These are phyloP conservation scores for Chaunax sp. DNA, from an alignment of 2,797 vertebrate genomes.

Conservation along the genomic window DNA sequence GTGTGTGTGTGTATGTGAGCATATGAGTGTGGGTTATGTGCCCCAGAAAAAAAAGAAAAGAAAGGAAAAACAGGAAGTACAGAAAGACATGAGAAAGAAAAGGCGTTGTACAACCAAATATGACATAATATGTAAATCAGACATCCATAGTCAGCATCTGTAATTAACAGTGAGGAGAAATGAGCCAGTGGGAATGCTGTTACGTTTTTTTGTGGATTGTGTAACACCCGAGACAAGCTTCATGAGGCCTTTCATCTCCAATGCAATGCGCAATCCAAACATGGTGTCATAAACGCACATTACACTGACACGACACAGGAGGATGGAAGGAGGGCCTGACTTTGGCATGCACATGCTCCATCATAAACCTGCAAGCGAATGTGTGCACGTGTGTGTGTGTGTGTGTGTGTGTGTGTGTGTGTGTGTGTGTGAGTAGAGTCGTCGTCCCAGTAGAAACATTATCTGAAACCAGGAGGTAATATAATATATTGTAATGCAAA, in stretches of 20 bases:
- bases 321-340: conserved; percentile 35
- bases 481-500: conserved; percentile 60
- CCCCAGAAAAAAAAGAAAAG: conserved; percentile 1
- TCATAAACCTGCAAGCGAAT: conserved; percentile 11
- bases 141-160: conserved; percentile 15
- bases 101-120: conserved; percentile 48
- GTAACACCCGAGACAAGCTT: conserved; percentile 30
- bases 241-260: conserved; percentile 66
- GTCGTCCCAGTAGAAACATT: conserved; percentile 24
- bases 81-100: conserved; percentile 50
- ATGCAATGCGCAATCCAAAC: conserved; percentile 63
- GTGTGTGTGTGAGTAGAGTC: conserved; percentile 29
- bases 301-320: conserved; percentile 30
- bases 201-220: conserved; percentile 38
- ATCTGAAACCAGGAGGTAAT: conserved; percentile 55
- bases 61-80: conserved; percentile 16
- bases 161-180: conserved; percentile 46
- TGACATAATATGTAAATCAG: conserved; percentile 56
- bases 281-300: conserved; percentile 31
- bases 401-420: neutral
- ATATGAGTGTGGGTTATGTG: conserved; percentile 11
- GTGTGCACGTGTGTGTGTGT: neutral
- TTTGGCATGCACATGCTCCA: conserved; percentile 13
- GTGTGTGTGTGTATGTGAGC: conserved; percentile 14
- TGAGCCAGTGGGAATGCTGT: conserved; percentile 23